Evolutionary conservation across 2,888 invertebrate species (phyloP), one percentile per base, ranked within the genome.

Genomic region (Sympetrum striolatum): DNA sequence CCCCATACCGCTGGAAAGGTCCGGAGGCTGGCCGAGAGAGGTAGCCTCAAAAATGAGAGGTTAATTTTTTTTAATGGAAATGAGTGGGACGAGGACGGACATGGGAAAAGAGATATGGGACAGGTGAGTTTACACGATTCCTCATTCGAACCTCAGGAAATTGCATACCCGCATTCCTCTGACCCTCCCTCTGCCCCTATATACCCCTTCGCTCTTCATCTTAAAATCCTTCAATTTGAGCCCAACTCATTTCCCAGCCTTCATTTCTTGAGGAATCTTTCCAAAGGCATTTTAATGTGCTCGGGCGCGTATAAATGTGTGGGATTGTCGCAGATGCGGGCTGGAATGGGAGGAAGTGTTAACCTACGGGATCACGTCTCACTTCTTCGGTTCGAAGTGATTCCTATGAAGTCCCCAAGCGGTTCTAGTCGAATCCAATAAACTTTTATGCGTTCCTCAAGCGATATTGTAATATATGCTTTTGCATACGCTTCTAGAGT

Each of bases 161-260:
- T 73, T 73, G 73, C 73, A 73, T 73, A n/a, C 64, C 64, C 64
- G 64, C 64, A 64, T 64, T 73, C 73, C 73, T 25, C 73, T 12
- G 31, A 73, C 31, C 86, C 86, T 22, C 37, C 35, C n/a, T 31
- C 35, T 31, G 12, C 58, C 58, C 81, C 15, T 81, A 81, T 81
- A 35, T 48, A 81, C 81, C 48, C 81, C 31, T 81, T 31, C 48
- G 25, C 81, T 25, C 81, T 81, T 48, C 48, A 48, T 81, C 81
- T 48, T 81, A 44, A 44, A 48, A 44, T n/a, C 44, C 44, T 15
- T 39, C 80, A 80, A 80, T 39, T 48, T n/a, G 53, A 14, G n/a
- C 53, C 53, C 81, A 82, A n/a, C 31, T 48, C 81, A 48, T 53
- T 31, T 82, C 81, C 81, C 53, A 82, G 31, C 81, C 81, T 53